Base-by-base conservation (phyloP, 2,113 vertebrate species). In the Eudyptes chrysolophus region DNA sequence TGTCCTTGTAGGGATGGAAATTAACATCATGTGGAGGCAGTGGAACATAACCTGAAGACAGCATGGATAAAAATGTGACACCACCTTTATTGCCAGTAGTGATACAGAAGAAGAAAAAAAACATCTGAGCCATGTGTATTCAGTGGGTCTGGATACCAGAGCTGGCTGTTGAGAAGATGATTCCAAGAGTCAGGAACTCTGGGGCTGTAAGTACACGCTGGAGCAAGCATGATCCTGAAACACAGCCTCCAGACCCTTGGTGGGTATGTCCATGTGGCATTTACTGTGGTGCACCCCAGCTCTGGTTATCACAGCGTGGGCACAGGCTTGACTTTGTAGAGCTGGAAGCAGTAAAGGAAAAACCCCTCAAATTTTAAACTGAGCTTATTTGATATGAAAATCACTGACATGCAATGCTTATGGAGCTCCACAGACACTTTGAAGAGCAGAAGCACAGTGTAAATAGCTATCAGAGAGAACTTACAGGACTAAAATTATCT, bases 381-480 rank as follows among this genome's bases (percentile, higher is more conserved):
- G 10, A 62, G 18, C 2, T 42, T 44, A 24, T 69, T 71, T 83
- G 36, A 46, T 69, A 11, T 62, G 36, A 84, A 66, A 72, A 72
- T 54, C 12, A 42, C 16, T 69, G 65, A 30, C 6, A 24, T 42
- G 4, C 6, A 46, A 11, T 62, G 26, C 25, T 76, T 72, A 15
- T 7, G 29, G 54, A 69, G 26, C 46, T 52, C 40, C 30, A 21
- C 15, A 61, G 38, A 65, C 44, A 42, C 29, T 94, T 17, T 69
- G 86, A 94, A 72, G 44, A 92, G 34, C 42, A 96, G 79, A 66
- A 95, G 26, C 42, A 44, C 26, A 36, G 16, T 2, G 4, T 91
- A 91, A 91, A 91, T 46, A 92, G 40, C 61, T 89, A 69, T 89
- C 80, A 92, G 44, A 69, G 48, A 76, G 34, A 89, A 91, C 8